Evolutionary conservation across 1,140 invertebrate genomes (phyloP).

Genomic region (Popillia japonica): DNA sequence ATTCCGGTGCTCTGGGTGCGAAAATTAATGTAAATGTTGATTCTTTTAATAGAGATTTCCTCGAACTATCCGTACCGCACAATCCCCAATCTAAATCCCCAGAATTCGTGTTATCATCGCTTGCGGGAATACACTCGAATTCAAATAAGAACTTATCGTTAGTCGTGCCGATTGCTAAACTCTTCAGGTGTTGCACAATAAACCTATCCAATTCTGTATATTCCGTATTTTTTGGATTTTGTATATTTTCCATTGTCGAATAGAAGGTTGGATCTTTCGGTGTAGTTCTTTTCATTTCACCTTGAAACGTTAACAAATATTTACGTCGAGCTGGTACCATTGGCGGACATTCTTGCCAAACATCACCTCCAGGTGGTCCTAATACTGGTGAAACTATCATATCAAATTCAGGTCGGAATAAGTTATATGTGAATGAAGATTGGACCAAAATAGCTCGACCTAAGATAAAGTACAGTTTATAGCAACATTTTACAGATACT

Average conservation of each 20-base stretch:
- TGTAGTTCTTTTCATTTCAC: constrained; percentile 66
- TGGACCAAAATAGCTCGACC: constrained; percentile 82
- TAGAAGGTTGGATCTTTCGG: constrained; percentile 25
- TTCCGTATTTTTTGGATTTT: constrained; percentile 31
- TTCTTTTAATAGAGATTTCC: constrained; percentile 76
- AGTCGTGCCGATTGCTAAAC: constrained; percentile 69
- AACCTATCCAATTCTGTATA: constrained; percentile 66
- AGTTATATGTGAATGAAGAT: constrained; percentile 75
- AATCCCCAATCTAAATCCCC: constrained; percentile 81
- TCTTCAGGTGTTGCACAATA: constrained; percentile 73
- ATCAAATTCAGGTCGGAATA: constrained; percentile 83
- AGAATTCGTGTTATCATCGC: constrained; percentile 69
- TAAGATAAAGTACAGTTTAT: constrained; percentile 42
- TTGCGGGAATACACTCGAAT: constrained; percentile 79
- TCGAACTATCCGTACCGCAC: constrained; percentile 79
- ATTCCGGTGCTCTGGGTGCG: constrained; percentile 73
- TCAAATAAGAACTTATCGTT: constrained; percentile 81
- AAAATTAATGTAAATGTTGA: constrained; percentile 91
- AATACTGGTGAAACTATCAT: constrained; percentile 84
- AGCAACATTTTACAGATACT: constrained; percentile 5
- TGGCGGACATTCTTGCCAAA: constrained; percentile 85
- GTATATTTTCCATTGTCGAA: constrained; percentile 28
- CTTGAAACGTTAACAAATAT: constrained; percentile 84
- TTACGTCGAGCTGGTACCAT: constrained; percentile 87
- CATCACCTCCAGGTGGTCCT: constrained; percentile 81